Base-by-base conservation (phyloP, 2,888 invertebrate genomes). In the Sminthurinus aureus region DNA sequence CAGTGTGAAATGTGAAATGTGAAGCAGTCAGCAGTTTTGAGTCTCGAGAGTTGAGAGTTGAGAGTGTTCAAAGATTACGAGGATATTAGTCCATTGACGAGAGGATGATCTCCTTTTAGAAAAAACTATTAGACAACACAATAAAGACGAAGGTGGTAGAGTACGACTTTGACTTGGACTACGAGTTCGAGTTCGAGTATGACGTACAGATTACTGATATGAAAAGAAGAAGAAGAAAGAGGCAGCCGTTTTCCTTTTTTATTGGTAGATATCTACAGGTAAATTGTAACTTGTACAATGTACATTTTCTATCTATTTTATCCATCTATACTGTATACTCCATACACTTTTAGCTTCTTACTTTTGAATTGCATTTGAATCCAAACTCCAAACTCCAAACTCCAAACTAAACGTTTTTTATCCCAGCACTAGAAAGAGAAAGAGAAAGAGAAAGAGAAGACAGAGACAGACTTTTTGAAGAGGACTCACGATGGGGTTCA, bases 401-500 rank as follows among this genome's bases (percentile, higher is more conserved):
- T 22, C 20, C 12, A n/a, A 15, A 9, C 18, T 74, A 38, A n/a
- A 76, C 75, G 38, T 58, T 58, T 69, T 79, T 67, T 67, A 50
- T 66, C 58, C 24, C 6, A 22, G 20, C 58, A 79, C n/a, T 51
- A 69, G 66, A 20, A 11, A 79, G 77, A 52, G 20, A 24, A 38
- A 67, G 24, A 75, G 75, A 50, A n/a, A 67, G 66, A 38, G 38
- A 38, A 38, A 6, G 38, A 38, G 38, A 38, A 38, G 1, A 6
- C 3, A 38, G 38, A 38, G 79, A 26, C 66, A n/a, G n/a, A n/a
- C n/a, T n/a, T n/a, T 26, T 50, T 51, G 71, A 76, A 69, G 74
- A 76, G 64, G 75, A 76, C 75, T 82, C 82, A 51, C 82, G 24
- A 66, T 82, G 85, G 85, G 85, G 86, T 85, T 86, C 86, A 86